phyloP scores from a whole-genome alignment of 2,888 invertebrate genomes.

The Oxycera nigricornis region DNA sequence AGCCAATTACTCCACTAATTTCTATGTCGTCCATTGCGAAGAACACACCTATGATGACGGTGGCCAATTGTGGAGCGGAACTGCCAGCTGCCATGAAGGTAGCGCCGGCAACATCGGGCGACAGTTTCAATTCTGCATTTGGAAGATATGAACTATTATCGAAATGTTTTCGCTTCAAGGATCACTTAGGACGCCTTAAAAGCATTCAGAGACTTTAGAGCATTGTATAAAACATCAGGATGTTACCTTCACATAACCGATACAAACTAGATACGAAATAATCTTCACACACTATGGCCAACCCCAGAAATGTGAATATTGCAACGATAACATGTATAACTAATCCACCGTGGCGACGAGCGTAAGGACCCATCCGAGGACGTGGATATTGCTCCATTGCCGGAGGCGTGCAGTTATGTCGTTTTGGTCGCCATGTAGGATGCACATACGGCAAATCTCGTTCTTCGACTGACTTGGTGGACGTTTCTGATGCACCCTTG shows the following conservation, averaged over 20 bases:
- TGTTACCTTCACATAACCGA: conserved; percentile 86
- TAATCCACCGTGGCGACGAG: conserved; percentile 84
- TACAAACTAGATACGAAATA: conserved; percentile 95
- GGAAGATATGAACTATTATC: too few relatives aligned
- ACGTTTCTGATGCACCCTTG: conserved; percentile 47
- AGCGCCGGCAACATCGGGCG: conserved; percentile 96
- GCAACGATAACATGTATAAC: conserved; percentile 85
- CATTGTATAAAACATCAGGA: too few relatives aligned
- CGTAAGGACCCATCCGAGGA: conserved; percentile 79
- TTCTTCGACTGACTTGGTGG: conserved; percentile 47
- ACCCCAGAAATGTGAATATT: conserved; percentile 88
- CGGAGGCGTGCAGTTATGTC: conserved; percentile 79
- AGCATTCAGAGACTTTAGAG: too few relatives aligned
- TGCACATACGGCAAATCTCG: conserved; percentile 51
- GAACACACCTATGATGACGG: conserved; percentile 93
- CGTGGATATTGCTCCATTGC: conserved; percentile 91
- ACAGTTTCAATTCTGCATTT: conserved; percentile 79
- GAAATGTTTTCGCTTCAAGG: too few relatives aligned
- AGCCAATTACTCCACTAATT: conserved; percentile 91
- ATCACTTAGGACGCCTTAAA: background rate
- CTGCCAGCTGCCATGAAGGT: conserved; percentile 99
- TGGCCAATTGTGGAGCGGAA: conserved; percentile 95
- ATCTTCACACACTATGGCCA: conserved; percentile 95
- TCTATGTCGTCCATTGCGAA: conserved; percentile 92
- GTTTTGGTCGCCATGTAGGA: conserved; percentile 66